phyloP scores from a whole-genome alignment of 2,797 vertebrate species.

The Dipus sagitta region DNA sequence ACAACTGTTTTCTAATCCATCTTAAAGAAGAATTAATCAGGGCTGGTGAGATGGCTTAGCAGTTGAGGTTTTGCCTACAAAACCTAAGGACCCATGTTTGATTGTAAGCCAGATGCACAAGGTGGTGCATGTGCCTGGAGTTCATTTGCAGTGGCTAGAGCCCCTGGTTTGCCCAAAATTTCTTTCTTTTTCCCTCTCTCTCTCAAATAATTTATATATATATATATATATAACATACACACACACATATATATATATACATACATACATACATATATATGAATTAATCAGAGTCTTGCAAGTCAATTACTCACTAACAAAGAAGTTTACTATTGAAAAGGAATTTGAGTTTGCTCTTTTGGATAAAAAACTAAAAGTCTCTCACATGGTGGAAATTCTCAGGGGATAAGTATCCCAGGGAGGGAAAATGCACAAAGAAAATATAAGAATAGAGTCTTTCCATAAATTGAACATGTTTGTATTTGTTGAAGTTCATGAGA shows the following conservation, averaged over 20 bases:
- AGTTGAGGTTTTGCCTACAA: no score
- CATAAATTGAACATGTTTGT: conserved; percentile 78
- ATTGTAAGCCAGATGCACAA: no score
- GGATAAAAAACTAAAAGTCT: conserved; percentile 61
- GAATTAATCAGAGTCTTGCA: conserved; percentile 24
- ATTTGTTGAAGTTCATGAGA: conserved; percentile 79
- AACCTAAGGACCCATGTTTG: no score
- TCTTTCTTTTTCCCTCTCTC: no score
- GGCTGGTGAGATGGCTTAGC: background rate
- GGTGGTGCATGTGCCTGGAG: no score
- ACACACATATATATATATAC: no score
- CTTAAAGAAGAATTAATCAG: conserved; percentile 41
- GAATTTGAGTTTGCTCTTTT: conserved; percentile 54
- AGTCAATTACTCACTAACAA: conserved; percentile 45
- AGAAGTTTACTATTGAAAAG: conserved; percentile 58
- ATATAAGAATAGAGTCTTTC: conserved; percentile 79
- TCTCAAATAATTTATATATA: no score
- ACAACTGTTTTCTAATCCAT: background rate
- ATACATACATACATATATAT: no score
- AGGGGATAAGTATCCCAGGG: conserved; percentile 67
- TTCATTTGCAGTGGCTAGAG: no score
- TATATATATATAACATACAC: no score
- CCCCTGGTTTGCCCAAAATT: no score
- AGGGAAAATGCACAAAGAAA: conserved; percentile 83
- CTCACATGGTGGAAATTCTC: conserved; percentile 61